A percentile compares a stretch with the other conserved stretches of the same genome.
Evolutionary conservation across 1,140 invertebrate species (phyloP).

Genomic region (Bilobella aurantiaca): DNA sequence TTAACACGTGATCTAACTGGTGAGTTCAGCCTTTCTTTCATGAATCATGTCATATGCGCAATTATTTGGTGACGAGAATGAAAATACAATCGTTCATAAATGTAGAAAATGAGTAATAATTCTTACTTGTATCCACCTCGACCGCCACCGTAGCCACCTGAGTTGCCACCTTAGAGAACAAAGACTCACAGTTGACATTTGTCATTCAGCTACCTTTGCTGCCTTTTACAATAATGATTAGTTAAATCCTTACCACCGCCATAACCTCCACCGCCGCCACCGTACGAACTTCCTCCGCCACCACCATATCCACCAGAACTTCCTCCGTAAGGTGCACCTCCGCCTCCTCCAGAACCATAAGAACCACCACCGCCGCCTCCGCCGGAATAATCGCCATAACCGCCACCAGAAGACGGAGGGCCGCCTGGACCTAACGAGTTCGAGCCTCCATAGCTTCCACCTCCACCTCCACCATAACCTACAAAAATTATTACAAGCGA

Average conservation of each 20-base stretch:
- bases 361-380: slow-evolving; percentile 27
- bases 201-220: not conserved
- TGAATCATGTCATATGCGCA: not conserved
- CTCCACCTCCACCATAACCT: slow-evolving; percentile 16
- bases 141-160: slow-evolving; percentile 26
- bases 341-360: slow-evolving; percentile 16
- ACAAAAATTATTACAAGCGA: not conserved
- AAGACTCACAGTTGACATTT: not conserved
- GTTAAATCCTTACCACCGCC: slow-evolving; percentile 4
- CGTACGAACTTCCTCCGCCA: slow-evolving; percentile 25
- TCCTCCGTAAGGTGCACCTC: not conserved
- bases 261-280: slow-evolving; percentile 27
- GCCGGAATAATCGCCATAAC: slow-evolving; percentile 19
- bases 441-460: slow-evolving; percentile 6
- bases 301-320: slow-evolving; percentile 25
- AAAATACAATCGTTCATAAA: slow-evolving; percentile 17
- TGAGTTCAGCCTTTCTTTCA: no score
- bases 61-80: slow-evolving; percentile 9
- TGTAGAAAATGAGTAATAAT: slow-evolving; percentile 7
- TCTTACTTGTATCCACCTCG: slow-evolving; percentile 31
- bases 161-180: slow-evolving; percentile 17
- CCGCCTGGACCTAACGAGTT: not conserved
- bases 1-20: no score
- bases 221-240: not conserved
- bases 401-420: slow-evolving; percentile 3